phyloP scores from a whole-genome alignment of 2,113 vertebrate genomes.

The Mohoua ochrocephala region DNA sequence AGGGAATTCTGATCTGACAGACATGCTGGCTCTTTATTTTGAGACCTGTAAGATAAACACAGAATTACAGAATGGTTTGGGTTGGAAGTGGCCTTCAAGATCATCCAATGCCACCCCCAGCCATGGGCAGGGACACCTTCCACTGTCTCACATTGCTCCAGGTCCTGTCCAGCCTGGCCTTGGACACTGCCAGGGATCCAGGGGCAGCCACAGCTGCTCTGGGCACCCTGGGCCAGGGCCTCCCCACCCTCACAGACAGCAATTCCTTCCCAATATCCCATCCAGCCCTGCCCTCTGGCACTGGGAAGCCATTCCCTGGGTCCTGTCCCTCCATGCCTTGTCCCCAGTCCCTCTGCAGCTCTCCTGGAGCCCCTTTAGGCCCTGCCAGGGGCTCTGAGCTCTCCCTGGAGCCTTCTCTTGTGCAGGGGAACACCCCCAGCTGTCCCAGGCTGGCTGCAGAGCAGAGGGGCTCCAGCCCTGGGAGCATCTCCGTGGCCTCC shows the following conservation, averaged over 20 bases:
- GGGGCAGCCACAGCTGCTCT: neutral
- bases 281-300: no score
- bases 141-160: rapidly evolving
- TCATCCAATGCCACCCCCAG: neutral
- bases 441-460: no score
- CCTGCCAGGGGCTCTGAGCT: no score
- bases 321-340: no score
- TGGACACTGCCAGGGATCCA: neutral
- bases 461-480: neutral
- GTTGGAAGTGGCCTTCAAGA: neutral
- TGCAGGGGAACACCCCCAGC: no score
- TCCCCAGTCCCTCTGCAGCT: no score
- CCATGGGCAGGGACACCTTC: neutral
- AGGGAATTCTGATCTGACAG: neutral
- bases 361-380: no score
- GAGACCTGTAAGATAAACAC: neutral
- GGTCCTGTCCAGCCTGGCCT: rapidly evolving
- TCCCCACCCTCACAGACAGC: no score
- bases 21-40: neutral
- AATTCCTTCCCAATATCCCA: no score
- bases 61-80: neutral
- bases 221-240: no score
- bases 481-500: neutral
- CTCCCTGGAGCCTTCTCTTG: no score
- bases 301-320: no score